Conservation (phyloP, 2,797 vertebrate genomes). For the Hyperoplus immaculatus region DNA sequence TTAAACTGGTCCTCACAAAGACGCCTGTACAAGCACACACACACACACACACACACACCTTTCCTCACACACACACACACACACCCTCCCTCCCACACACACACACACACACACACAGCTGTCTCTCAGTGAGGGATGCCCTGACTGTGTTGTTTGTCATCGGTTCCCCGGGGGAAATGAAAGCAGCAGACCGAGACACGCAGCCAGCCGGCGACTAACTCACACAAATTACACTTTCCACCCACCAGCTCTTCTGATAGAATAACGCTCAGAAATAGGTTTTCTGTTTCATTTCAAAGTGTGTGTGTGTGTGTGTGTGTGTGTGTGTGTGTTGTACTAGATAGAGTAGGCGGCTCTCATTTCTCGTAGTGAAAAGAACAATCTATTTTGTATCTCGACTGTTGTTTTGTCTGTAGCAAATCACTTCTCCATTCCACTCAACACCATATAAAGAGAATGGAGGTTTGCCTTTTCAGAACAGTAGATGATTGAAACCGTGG, state of each 20-base stretch:
- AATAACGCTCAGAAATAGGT: constrained; percentile 86
- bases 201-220: constrained; percentile 19
- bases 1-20: background rate
- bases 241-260: constrained; percentile 42
- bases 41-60: background rate
- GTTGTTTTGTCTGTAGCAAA: no score
- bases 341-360: no score
- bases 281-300: constrained; percentile 67
- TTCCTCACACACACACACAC: constrained; percentile 11
- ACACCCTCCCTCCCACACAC: no score
- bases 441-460: no score
- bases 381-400: no score
- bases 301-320: constrained; percentile 84
- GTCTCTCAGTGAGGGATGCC: constrained; percentile 43
- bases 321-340: no score
- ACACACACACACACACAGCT: constrained; percentile 13
- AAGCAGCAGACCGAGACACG: constrained; percentile 49
- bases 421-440: no score
- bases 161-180: constrained; percentile 41
- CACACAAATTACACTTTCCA: constrained; percentile 8
- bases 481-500: no score
- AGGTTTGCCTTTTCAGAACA: no score
- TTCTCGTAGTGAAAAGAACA: no score
- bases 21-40: background rate
- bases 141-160: constrained; percentile 50